A percentile compares a stretch with the other conserved stretches of the same genome.
phyloP scores from a whole-genome alignment of 1,140 invertebrate species.

The Drosophila sp. region DNA sequence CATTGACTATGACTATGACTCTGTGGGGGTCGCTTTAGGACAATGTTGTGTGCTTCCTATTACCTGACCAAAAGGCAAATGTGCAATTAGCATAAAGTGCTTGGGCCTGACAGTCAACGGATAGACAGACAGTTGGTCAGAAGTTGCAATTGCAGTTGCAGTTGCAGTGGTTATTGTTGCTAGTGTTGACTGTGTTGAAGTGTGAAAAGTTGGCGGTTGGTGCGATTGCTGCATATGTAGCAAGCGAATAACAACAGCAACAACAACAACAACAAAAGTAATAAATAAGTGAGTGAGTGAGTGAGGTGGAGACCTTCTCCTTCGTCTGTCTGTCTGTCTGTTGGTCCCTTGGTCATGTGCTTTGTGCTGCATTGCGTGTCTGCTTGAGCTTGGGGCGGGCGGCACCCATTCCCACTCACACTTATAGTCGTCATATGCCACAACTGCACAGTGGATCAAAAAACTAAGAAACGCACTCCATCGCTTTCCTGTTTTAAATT shows the following conservation, averaged over 20 bases:
- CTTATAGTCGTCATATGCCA: conserved; percentile 1
- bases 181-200: conserved; percentile 54
- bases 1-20: conserved; percentile 30
- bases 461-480: too few species aligned
- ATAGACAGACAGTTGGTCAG: conserved; percentile 17
- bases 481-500: too few species aligned
- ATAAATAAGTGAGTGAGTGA: conserved; percentile 5
- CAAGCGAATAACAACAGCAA: conserved; percentile 22
- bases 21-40: conserved; percentile 40
- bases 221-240: conserved; percentile 45
- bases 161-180: conserved; percentile 34
- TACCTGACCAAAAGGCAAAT: conserved; percentile 71
- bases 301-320: conserved; percentile 5
- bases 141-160: conserved; percentile 41
- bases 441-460: background rate
- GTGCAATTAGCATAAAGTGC: conserved; percentile 79
- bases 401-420: conserved; percentile 12
- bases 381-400: conserved; percentile 9
- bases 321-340: conserved; percentile 17
- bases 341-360: conserved; percentile 8
- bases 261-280: background rate
- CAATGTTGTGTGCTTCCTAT: conserved; percentile 22
- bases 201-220: conserved; percentile 72
- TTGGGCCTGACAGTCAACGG: conserved; percentile 41
- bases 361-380: conserved; percentile 31